Evolutionary conservation across 2,113 vertebrate genomes (phyloP), one percentile per base, ranked within the genome.

Genomic region (Pomatorhinus ruficollis): DNA sequence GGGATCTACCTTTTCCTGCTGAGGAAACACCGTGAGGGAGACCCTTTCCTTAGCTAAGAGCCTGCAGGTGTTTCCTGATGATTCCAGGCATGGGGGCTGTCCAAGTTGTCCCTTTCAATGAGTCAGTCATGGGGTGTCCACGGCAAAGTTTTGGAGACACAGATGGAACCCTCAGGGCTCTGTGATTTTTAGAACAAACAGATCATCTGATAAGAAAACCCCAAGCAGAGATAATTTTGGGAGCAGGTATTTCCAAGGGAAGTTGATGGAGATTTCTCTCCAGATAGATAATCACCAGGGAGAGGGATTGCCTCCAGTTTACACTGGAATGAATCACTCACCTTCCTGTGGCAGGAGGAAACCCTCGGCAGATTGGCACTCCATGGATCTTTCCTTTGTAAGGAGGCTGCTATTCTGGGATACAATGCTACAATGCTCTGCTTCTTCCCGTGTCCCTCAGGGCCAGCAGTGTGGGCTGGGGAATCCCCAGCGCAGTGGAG

Each of bases 291-390:
- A 35, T 39, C 85, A 69, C 78, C 59, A 66, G 95, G 86, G 87
- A 95, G 76, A 89, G 83, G 83, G 87, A 76, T 63, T 87, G 65
- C 82, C 84, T 87, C 49, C 35, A 35, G 54, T 85, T 93, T 70
- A 42, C 87, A 87, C 17, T 37, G 68, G 8, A 77, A 33, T 94
- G 96, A 96, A 68, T 97, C 95, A 97, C 79, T 74, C 75, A 16
- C 83, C 75, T 96, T 97, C 96, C 96, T 95, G 92, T 4, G 33
- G 75, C 44, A 88, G 93, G 33, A 97, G 83, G 91, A 93, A 90
- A 53, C 45, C 78, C 87, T 91, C 59, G 15, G 28, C 24, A 4
- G 8, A 18, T 28, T 69, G 69, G 74, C 80, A 80, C 60, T 54
- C 9, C 37, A 1, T 21, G 1, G 2, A 50, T 27, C 54, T 80